Evolutionary conservation across 2,888 invertebrate genomes (phyloP).

Genomic region (Acanthacorydalis orientalis): DNA sequence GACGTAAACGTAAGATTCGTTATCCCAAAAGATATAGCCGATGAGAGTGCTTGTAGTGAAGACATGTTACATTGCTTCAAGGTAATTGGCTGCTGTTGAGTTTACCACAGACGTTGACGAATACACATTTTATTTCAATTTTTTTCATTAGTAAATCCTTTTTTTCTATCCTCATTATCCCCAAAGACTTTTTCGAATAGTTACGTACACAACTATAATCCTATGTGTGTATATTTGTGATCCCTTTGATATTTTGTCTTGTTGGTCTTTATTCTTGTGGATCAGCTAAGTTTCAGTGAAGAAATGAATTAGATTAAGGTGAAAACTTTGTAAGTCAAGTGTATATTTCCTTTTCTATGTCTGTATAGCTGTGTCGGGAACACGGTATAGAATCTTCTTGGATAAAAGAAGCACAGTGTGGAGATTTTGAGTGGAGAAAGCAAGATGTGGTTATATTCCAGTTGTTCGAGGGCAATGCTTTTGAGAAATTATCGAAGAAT

Average conservation of each 20-base stretch:
- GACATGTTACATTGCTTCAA: conserved; percentile 43
- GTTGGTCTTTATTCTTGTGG: too few relatives aligned
- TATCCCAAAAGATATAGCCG: conserved; percentile 29
- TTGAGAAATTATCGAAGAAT: conserved; percentile 41
- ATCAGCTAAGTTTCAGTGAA: too few relatives aligned
- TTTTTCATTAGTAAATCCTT: too few relatives aligned
- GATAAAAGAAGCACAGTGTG: conserved; percentile 43
- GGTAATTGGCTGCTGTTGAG: conserved; percentile 32
- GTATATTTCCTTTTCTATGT: too few relatives aligned
- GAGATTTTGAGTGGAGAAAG: conserved; percentile 34
- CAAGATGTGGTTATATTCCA: conserved; percentile 66
- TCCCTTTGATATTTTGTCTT: too few relatives aligned
- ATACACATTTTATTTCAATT: conserved; percentile 6
- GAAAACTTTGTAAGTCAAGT: too few relatives aligned
- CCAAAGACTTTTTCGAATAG: too few relatives aligned
- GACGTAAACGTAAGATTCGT: conserved; percentile 28
- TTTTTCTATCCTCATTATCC: too few relatives aligned
- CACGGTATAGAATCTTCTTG: conserved; percentile 43
- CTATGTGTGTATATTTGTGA: too few relatives aligned
- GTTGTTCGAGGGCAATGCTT: conserved; percentile 56
- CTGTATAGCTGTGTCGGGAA: conserved; percentile 40
- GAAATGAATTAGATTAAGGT: too few relatives aligned
- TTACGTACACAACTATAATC: too few relatives aligned
- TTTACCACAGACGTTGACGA: conserved; percentile 4
- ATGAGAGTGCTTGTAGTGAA: conserved; percentile 35